Percentiles rank a stretch among this genome's conserved stretches.
Evolutionary conservation across 2,888 invertebrate genomes (phyloP).

Genomic region (Tethea ocularis): DNA sequence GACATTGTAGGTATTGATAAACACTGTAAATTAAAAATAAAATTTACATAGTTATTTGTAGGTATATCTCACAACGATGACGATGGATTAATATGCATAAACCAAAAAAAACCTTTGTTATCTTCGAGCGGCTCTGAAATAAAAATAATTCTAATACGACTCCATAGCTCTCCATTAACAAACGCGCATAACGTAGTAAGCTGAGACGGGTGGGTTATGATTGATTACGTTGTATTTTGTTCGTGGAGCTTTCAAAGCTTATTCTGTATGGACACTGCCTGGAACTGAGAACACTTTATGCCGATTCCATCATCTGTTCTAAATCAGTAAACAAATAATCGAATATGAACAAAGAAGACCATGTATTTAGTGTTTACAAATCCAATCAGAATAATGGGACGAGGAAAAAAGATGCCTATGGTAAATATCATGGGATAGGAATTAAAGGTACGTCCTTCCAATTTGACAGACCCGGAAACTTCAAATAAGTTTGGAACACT

Average conservation of each 20-base stretch:
- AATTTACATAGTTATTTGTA: too few species aligned
- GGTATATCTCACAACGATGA: too few species aligned
- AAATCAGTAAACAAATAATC: slow-evolving; percentile 34
- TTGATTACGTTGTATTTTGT: slow-evolving; percentile 76
- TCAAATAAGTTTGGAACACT: not conserved
- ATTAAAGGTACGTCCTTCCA: not conserved
- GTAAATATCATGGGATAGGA: not conserved
- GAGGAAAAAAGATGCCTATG: slow-evolving; percentile 25
- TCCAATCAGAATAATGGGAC: slow-evolving; percentile 49
- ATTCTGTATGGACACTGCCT: slow-evolving; percentile 25
- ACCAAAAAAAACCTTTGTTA: too few species aligned
- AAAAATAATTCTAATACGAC: slow-evolving; percentile 27
- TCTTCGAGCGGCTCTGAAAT: too few species aligned
- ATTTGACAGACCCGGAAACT: not conserved
- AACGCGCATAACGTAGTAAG: slow-evolving; percentile 71
- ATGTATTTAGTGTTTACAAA: slow-evolving; percentile 54
- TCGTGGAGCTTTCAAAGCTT: slow-evolving; percentile 58
- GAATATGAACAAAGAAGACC: slow-evolving; percentile 46
- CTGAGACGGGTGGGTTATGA: slow-evolving; percentile 68
- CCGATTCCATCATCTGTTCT: slow-evolving; percentile 19
- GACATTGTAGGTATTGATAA: too few species aligned
- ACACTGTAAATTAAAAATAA: too few species aligned
- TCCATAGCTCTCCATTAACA: slow-evolving; percentile 58
- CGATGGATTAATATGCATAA: too few species aligned
- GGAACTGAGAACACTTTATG: slow-evolving; percentile 13